Conservation (phyloP, 2,113 vertebrate species). For the Austrofundulus limnaeus region DNA sequence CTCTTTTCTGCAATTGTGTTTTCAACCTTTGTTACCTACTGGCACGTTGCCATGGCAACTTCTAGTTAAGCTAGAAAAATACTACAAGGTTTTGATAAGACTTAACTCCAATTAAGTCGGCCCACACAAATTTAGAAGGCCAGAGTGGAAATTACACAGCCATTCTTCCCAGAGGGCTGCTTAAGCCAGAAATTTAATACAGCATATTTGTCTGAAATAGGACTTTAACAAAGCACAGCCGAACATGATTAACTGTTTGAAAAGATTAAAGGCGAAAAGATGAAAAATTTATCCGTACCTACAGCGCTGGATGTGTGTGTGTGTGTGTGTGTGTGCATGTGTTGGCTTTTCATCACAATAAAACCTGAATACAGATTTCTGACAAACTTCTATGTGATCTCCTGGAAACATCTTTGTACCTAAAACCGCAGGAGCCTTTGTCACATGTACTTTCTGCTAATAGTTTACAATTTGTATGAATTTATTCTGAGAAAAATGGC, state of each 20-base stretch:
- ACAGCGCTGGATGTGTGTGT: conserved; percentile 7
- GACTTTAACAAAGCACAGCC: conserved; percentile 56
- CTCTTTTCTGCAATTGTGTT: conserved; percentile 47
- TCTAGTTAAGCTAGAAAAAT: conserved; percentile 64
- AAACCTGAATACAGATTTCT: conserved; percentile 1
- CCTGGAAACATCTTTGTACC: background rate
- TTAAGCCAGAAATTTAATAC: conserved; percentile 52
- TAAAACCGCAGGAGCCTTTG: background rate
- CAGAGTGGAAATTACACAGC: conserved; percentile 44
- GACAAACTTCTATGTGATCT: background rate
- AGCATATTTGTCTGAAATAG: conserved; percentile 53
- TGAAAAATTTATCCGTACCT: conserved; percentile 38
- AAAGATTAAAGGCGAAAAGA: conserved; percentile 43
- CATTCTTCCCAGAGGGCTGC: conserved; percentile 50
- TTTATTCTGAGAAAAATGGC: too few species aligned
- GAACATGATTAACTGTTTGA: conserved; percentile 59
- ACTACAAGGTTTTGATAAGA: conserved; percentile 66
- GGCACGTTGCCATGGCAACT: conserved; percentile 59
- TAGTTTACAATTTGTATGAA: too few species aligned
- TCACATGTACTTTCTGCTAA: too few species aligned
- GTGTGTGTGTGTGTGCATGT: conserved; percentile 15
- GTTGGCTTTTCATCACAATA: conserved; percentile 10
- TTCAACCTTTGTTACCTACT: conserved; percentile 50
- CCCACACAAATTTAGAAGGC: conserved; percentile 67
- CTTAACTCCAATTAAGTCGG: conserved; percentile 69